Evolutionary conservation across 2,888 invertebrate species (phyloP).

Genomic region (Thyatira batis): DNA sequence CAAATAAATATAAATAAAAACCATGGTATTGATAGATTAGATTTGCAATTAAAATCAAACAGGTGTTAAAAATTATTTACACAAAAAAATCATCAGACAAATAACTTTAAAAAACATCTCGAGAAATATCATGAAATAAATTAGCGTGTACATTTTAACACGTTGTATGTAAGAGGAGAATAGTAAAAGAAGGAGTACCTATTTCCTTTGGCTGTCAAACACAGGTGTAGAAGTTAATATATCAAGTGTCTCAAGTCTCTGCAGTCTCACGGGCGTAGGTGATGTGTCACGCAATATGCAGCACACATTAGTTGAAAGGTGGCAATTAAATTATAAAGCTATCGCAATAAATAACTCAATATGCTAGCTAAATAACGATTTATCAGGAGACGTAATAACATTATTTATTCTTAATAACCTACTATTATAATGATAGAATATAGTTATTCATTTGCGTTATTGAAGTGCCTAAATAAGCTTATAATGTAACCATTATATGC

Average conservation of each 20-base stretch:
- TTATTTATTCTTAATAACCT: background rate
- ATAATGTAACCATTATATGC: too few species aligned
- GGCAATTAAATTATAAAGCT: constrained; percentile 19
- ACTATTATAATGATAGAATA: background rate
- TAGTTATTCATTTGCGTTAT: too few species aligned
- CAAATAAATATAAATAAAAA: too few species aligned
- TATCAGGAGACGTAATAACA: constrained; percentile 2
- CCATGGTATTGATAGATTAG: too few species aligned
- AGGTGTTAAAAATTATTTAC: too few species aligned
- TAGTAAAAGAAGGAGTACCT: background rate
- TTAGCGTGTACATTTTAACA: background rate
- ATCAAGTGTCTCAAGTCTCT: constrained; percentile 13
- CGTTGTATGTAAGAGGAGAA: background rate
- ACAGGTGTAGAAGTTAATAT: constrained; percentile 10
- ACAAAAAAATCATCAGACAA: background rate
- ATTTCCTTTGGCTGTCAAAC: background rate
- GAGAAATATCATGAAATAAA: background rate
- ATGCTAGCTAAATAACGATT: constrained; percentile 6
- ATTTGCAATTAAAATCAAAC: too few species aligned
- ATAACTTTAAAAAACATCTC: background rate
- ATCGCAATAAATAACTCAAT: constrained; percentile 16
- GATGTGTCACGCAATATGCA: constrained; percentile 25
- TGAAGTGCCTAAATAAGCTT: too few species aligned
- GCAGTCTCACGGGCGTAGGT: constrained; percentile 19
- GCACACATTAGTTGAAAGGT: constrained; percentile 10